Percentiles rank a stretch among this genome's conserved stretches.
These are phyloP conservation scores for Minunthozetes semirufus DNA, from an alignment of 2,888 invertebrate genomes.

Conservation along the genomic window DNA sequence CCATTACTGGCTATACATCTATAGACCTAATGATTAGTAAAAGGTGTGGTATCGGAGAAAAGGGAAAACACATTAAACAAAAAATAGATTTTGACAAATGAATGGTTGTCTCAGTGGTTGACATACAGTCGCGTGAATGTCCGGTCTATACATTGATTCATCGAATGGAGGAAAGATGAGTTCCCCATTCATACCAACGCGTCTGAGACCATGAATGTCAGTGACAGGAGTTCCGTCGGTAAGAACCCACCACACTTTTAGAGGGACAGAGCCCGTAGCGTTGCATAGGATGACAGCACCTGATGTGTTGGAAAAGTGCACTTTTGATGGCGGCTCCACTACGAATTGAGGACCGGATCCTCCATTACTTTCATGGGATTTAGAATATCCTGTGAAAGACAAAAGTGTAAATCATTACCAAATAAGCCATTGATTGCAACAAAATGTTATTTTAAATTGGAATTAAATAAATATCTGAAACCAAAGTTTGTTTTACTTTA, in stretches of 20 bases:
- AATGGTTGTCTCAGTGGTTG: neutral
- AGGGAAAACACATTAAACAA: no score
- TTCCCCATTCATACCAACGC: slow-evolving; percentile 39
- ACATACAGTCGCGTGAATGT: slow-evolving; percentile 40
- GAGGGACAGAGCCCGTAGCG: slow-evolving; percentile 38
- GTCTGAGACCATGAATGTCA: slow-evolving; percentile 38
- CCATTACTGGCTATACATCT: slow-evolving; percentile 40
- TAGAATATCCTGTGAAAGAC: neutral
- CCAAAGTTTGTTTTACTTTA: no score
- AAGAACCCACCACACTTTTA: slow-evolving; percentile 39
- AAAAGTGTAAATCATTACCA: no score
- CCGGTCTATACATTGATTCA: slow-evolving; percentile 40
- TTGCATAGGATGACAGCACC: slow-evolving; percentile 41
- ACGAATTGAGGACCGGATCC: slow-evolving; percentile 40
- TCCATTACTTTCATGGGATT: neutral
- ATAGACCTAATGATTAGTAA: slow-evolving; percentile 32
- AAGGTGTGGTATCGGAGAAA: slow-evolving; percentile 1
- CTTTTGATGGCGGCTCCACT: slow-evolving; percentile 39
- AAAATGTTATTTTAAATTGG: no score
- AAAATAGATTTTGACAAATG: neutral
- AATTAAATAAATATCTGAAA: no score
- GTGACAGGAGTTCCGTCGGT: slow-evolving; percentile 38
- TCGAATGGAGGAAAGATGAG: slow-evolving; percentile 41
- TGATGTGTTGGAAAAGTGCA: slow-evolving; percentile 41
- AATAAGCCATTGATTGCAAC: no score